Percentiles rank a stretch among this genome's conserved stretches.
Conservation (phyloP, 2,797 vertebrate genomes). For the Lepilemur ruficaudatus region DNA sequence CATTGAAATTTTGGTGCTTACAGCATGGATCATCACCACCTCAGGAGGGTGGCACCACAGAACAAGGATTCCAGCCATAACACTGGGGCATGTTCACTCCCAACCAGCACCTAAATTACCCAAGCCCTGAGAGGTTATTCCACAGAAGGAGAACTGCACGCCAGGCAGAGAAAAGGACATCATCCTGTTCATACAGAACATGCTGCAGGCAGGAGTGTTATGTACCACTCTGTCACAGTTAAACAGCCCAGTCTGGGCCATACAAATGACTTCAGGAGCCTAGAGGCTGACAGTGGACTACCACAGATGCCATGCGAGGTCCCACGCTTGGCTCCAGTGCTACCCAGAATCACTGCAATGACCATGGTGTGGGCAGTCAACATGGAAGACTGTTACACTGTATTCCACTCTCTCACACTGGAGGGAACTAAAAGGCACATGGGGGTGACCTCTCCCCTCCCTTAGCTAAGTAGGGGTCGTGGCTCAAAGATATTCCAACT, state of each 20-base stretch:
- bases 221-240: background rate
- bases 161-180: background rate
- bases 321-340: background rate
- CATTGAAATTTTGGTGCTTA: background rate
- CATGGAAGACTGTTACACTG: too few species aligned
- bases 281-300: background rate
- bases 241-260: background rate
- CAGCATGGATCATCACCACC: background rate
- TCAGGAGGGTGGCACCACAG: background rate
- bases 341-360: background rate
- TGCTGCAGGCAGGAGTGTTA: background rate
- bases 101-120: too few species aligned
- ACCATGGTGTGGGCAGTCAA: rapidly evolving
- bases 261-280: background rate
- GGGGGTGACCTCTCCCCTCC: too few species aligned
- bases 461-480: background rate
- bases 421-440: background rate
- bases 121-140: background rate
- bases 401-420: too few species aligned
- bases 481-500: background rate
- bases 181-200: background rate
- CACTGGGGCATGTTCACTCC: background rate
- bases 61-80: background rate
- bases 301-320: background rate
- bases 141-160: background rate